phyloP scores from a whole-genome alignment of 2,888 invertebrate genomes.

The Euzetes globulus region DNA sequence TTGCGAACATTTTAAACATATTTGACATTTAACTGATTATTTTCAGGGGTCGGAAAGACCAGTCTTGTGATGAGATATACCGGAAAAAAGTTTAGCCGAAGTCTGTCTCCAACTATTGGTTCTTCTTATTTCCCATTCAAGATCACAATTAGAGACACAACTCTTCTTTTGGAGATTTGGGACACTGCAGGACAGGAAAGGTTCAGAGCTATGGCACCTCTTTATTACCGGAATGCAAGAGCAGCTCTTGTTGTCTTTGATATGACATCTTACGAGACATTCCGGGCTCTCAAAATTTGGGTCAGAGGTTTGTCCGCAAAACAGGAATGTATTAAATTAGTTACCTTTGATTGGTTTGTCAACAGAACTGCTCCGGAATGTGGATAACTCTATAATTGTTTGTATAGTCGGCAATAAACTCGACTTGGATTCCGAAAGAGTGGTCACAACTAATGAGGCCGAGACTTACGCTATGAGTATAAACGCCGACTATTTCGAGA shows the following conservation, averaged over 20 bases:
- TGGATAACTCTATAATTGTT: slow-evolving; percentile 67
- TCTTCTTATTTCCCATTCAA: slow-evolving; percentile 82
- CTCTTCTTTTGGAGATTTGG: slow-evolving; percentile 52
- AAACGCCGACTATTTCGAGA: slow-evolving; percentile 68
- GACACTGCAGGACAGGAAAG: slow-evolving; percentile 81
- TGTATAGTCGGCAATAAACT: slow-evolving; percentile 79
- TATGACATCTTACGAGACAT: slow-evolving; percentile 58
- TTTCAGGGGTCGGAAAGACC: neutral
- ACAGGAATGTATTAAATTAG: too few species aligned
- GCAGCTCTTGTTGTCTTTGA: slow-evolving; percentile 76
- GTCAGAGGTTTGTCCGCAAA: slow-evolving; percentile 51
- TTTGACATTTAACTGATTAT: too few species aligned
- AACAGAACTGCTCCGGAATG: slow-evolving; percentile 57
- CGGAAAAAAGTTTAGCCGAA: slow-evolving; percentile 6
- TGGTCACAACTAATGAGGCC: slow-evolving; percentile 47
- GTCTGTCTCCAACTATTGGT: slow-evolving; percentile 64
- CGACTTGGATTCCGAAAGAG: slow-evolving; percentile 60
- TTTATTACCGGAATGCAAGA: slow-evolving; percentile 86
- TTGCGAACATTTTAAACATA: too few species aligned
- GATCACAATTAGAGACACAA: slow-evolving; percentile 54
- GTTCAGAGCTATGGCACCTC: slow-evolving; percentile 83
- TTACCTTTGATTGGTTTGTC: neutral
- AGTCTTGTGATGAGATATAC: neutral
- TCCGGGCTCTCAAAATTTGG: slow-evolving; percentile 72
- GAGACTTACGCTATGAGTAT: slow-evolving; percentile 6